Evolutionary conservation across 2,797 vertebrate genomes (phyloP).

Genomic region (Chrosomus eos): DNA sequence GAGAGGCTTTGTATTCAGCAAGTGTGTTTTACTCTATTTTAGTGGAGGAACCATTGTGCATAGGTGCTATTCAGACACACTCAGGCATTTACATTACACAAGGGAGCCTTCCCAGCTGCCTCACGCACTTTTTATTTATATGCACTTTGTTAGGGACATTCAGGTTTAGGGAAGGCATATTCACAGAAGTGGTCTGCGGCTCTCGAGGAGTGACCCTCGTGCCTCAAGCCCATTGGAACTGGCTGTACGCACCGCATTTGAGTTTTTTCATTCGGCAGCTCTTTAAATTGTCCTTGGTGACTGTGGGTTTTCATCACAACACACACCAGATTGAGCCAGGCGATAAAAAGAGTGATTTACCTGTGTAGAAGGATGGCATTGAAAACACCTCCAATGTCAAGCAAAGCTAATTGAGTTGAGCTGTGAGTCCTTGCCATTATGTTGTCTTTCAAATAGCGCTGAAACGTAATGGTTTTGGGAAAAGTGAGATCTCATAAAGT

Average conservation of each 20-base stretch:
- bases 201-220: conserved; percentile 32
- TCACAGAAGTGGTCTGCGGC: conserved; percentile 12
- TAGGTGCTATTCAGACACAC: conserved; percentile 50
- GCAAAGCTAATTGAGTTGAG: conserved; percentile 50
- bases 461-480: conserved; percentile 27
- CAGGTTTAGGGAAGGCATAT: conserved; percentile 10
- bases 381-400: conserved; percentile 53
- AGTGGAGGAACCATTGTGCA: conserved; percentile 42
- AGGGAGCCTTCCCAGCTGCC: conserved; percentile 42
- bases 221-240: conserved; percentile 1
- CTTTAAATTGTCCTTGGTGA: conserved; percentile 61
- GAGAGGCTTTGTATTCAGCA: conserved; percentile 11
- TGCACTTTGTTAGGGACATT: conserved; percentile 33
- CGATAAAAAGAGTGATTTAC: conserved; percentile 60
- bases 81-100: conserved; percentile 43
- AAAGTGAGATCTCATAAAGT: background rate
- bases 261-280: conserved; percentile 39
- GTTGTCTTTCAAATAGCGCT: conserved; percentile 23
- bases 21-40: conserved; percentile 25
- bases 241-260: background rate
- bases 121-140: conserved; percentile 39
- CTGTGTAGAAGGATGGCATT: conserved; percentile 49
- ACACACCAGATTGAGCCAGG: conserved; percentile 41
- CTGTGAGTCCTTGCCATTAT: conserved; percentile 55
- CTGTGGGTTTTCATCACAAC: conserved; percentile 53